Conservation (phyloP, 2,888 invertebrate species). For the Lamproptera curius region DNA sequence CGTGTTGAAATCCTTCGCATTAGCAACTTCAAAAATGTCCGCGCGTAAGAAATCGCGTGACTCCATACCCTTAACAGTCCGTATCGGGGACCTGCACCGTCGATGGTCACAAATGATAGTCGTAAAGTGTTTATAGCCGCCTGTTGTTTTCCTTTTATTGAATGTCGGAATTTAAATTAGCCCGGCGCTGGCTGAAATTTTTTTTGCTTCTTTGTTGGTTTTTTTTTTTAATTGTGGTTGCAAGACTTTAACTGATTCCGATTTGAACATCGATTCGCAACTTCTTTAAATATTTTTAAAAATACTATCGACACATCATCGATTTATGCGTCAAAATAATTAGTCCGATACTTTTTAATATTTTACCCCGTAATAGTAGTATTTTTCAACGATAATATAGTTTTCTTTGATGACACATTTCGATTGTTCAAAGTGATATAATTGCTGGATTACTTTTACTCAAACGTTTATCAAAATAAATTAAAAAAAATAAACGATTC, state of each 20-base stretch:
- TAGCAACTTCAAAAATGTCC: constrained; percentile 50
- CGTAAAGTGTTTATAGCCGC: constrained; percentile 19
- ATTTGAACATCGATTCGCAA: no score
- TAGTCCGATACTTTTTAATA: no score
- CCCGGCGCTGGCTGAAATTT: neutral
- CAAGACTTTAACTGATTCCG: neutral
- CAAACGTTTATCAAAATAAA: no score
- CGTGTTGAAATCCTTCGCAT: neutral
- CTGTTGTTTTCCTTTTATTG: neutral
- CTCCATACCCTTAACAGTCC: constrained; percentile 45
- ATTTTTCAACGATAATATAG: no score
- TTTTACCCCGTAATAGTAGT: no score
- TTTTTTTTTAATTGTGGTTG: neutral
- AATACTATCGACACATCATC: no score
- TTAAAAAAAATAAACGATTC: no score
- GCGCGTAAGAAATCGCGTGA: constrained; percentile 60
- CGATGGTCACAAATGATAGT: constrained; percentile 32
- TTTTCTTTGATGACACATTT: no score
- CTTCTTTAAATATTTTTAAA: no score
- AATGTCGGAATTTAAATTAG: constrained; percentile 13
- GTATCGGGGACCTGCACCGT: constrained; percentile 35
- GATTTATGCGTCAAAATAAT: no score
- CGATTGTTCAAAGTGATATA: no score
- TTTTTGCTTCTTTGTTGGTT: neutral
- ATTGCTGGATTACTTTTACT: no score